Base-by-base conservation (phyloP, 2,113 vertebrate species). In the Rhombomys opimus region DNA sequence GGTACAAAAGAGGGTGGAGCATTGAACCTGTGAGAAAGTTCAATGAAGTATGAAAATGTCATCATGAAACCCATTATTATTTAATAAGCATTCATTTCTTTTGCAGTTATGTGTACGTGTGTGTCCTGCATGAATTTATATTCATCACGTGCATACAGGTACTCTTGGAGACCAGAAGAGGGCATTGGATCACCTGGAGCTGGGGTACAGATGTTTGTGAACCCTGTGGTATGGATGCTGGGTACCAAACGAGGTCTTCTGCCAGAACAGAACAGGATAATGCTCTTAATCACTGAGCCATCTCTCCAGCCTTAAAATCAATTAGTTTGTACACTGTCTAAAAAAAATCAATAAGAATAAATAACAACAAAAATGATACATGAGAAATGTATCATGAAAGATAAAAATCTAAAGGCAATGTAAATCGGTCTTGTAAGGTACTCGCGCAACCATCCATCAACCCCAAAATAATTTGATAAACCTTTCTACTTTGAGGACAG, bases 371-470 rank as follows among this genome's bases (percentile, higher is more conserved):
- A 41, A 61, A 8, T 75, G 50, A 25, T 15, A 75, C 17, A 7
- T 75, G 59, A 59, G 54, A 46, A 32, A 54, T 63, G 72, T 89
- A 98, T 96, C 96, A 96, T 88, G 95, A 98, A 96, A 97, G 96
- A 96, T 94, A 68, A 57, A 95, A 65, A 38, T 32, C n/a, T 80
- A 87, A 93, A 86, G 84, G 95, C 27, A 94, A 89, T 63, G 52
- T 88, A 96, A 68, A 75, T 23, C 82, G 95, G 96, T 90, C 57
- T 93, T 65, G 46, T 4, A 20, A 32, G 86, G 46, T 41, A 67
- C 59, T 91, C 87, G 90, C 68, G 2, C 96, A 93, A 96, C 65
- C 50, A 96, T 87, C 95, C 46, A 93, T 89, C 38, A 61, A 20
- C 30, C 25, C 18, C 50, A 86, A 30, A 93, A 63, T 57, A 18